These are phyloP conservation scores for Macropodus opercularis DNA, from an alignment of 2,797 vertebrate species.

Conservation along the genomic window DNA sequence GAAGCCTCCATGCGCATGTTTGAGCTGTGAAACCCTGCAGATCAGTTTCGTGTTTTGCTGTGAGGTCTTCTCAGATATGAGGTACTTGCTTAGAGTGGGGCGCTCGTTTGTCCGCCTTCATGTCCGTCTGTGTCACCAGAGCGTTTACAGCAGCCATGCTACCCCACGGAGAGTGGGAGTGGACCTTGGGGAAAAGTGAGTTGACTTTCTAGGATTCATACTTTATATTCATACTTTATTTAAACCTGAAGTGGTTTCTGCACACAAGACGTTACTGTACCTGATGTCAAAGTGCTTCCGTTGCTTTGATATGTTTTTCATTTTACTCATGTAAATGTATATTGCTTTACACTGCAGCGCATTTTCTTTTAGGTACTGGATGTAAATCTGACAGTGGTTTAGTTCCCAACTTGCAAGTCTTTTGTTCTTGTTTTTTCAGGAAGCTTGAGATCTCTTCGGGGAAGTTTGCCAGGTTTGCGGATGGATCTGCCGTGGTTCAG, in stretches of 20 bases:
- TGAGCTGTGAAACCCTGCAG: slow-evolving; percentile 7
- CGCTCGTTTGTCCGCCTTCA: slow-evolving; percentile 41
- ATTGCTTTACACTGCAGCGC: no score
- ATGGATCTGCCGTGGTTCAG: slow-evolving; percentile 94
- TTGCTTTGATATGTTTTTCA: not conserved
- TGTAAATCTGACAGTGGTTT: not conserved
- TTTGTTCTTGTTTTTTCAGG: slow-evolving; percentile 75
- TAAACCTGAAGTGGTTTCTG: not conserved
- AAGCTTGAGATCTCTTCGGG: slow-evolving; percentile 94
- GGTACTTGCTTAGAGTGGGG: slow-evolving; percentile 48
- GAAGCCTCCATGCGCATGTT: slow-evolving; percentile 48
- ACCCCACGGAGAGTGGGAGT: slow-evolving; percentile 62
- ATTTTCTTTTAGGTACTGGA: not conserved
- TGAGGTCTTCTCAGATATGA: slow-evolving; percentile 44
- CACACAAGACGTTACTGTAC: not conserved
- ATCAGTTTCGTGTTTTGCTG: not conserved
- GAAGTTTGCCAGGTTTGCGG: slow-evolving; percentile 93
- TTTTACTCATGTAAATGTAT: not conserved
- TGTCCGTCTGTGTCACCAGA: slow-evolving; percentile 71
- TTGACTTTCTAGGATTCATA: slow-evolving; percentile 36
- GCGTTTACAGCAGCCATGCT: slow-evolving; percentile 71
- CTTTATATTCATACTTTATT: not conserved
- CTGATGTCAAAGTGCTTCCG: not conserved
- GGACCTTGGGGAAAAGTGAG: slow-evolving; percentile 81
- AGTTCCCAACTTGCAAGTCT: no score